Conservation (phyloP, 2,113 vertebrate genomes). For the Riparia riparia region DNA sequence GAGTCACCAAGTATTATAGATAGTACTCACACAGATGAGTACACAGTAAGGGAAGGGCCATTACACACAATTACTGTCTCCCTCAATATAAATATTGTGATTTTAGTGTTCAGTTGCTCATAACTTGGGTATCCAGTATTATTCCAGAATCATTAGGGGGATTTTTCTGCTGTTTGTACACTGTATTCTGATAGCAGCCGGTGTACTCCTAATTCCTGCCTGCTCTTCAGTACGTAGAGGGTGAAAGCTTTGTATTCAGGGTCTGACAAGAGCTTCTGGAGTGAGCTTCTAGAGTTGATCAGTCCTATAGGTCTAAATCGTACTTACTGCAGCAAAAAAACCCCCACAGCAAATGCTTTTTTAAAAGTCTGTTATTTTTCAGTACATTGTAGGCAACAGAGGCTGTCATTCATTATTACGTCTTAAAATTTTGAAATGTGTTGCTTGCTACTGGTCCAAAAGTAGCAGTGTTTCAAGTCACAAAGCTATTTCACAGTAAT, state of each 20-base stretch:
- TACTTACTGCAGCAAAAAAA: background rate
- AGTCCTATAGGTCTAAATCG: background rate
- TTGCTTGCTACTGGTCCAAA: background rate
- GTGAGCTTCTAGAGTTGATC: background rate
- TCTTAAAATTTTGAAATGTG: background rate
- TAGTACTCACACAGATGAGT: too few relatives aligned
- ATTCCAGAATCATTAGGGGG: background rate
- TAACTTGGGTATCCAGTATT: background rate
- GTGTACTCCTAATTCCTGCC: background rate
- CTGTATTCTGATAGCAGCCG: background rate
- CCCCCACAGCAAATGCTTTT: background rate
- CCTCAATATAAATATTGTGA: background rate
- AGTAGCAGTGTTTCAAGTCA: background rate
- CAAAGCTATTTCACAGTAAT: background rate
- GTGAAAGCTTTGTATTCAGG: background rate
- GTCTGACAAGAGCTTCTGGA: background rate
- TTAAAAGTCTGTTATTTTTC: background rate
- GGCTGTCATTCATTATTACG: background rate
- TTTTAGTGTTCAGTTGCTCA: background rate
- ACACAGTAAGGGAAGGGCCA: too few relatives aligned
- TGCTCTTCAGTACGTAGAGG: rapidly evolving
- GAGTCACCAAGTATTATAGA: background rate
- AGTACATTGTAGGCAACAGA: background rate
- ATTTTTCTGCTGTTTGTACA: background rate
- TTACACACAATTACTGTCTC: background rate